phyloP scores from a whole-genome alignment of 1,140 invertebrate genomes.

The Heliconius hewitsoni region DNA sequence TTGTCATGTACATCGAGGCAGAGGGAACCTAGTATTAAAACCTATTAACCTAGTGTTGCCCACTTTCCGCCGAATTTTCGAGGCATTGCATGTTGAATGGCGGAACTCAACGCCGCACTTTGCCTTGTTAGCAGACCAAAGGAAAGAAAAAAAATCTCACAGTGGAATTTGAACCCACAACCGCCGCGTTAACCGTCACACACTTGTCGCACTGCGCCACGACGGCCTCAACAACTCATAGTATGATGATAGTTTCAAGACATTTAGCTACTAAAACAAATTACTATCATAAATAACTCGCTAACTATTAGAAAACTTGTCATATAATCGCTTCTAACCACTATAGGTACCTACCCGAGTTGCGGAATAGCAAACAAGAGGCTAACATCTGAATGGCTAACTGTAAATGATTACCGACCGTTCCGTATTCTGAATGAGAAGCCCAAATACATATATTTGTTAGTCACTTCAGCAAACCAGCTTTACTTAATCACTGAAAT shows the following conservation, averaged over 20 bases:
- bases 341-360: constrained; percentile 5
- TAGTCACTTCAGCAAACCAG: constrained; percentile 35
- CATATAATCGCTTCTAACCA: constrained; percentile 23
- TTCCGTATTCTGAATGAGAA: constrained; percentile 35
- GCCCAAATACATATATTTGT: constrained; percentile 43
- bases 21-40: too few relatives aligned
- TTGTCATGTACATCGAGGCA: too few relatives aligned
- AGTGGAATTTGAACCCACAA: too few relatives aligned
- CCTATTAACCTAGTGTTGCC: too few relatives aligned
- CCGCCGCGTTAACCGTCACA: too few relatives aligned
- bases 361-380: constrained; percentile 34
- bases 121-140: too few relatives aligned
- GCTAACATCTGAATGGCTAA: constrained; percentile 40
- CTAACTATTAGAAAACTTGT: constrained; percentile 11
- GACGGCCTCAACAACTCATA: neutral
- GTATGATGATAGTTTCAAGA: neutral
- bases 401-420: constrained; percentile 46
- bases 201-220: too few relatives aligned
- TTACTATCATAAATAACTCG: neutral
- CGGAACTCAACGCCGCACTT: too few relatives aligned
- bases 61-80: too few relatives aligned
- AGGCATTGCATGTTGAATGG: too few relatives aligned
- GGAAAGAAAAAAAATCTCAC: too few relatives aligned
- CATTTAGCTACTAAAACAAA: neutral
- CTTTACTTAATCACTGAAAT: constrained; percentile 29